Percentiles rank a stretch among this genome's conserved stretches.
These are phyloP conservation scores for Brachyhypopomus occidentalis DNA, from an alignment of 2,113 vertebrate species.

Conservation along the genomic window DNA sequence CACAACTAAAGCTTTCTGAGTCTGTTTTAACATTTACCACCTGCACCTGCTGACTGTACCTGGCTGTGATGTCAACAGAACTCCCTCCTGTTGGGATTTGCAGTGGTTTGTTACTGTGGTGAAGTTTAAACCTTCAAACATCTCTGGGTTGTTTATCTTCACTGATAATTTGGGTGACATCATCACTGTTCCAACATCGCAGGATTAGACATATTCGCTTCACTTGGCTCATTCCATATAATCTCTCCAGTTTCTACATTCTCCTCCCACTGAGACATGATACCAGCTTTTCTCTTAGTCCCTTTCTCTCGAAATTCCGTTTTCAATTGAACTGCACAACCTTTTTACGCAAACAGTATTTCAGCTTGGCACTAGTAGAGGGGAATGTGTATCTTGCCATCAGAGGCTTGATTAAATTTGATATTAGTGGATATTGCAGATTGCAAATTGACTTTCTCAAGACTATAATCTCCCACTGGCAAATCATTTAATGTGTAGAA, in stretches of 20 bases:
- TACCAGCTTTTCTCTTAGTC: conserved; percentile 3
- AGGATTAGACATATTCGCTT: not conserved
- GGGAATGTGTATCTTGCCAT: conserved; percentile 15
- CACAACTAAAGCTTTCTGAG: not conserved
- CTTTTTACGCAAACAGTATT: conserved; percentile 16
- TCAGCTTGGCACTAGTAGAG: not conserved
- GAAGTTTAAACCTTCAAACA: not conserved
- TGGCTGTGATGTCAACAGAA: too few relatives aligned
- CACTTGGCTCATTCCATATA: not conserved
- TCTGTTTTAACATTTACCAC: too few relatives aligned
- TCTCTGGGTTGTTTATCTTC: not conserved
- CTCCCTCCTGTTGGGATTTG: not conserved
- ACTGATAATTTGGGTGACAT: not conserved
- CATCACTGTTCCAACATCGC: not conserved
- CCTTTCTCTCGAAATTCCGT: conserved; percentile 14
- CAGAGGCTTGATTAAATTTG: conserved; percentile 25
- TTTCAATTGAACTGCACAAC: not conserved
- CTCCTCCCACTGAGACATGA: conserved; percentile 2
- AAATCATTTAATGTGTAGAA: conserved; percentile 2
- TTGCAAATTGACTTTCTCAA: conserved; percentile 21
- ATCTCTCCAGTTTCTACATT: not conserved
- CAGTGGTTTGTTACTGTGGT: not conserved
- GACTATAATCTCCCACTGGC: not conserved
- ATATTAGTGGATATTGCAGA: conserved; percentile 21
- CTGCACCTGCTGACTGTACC: too few relatives aligned